Evolutionary conservation across 2,888 invertebrate species (phyloP).

Genomic region (Microctonus hyperodae): DNA sequence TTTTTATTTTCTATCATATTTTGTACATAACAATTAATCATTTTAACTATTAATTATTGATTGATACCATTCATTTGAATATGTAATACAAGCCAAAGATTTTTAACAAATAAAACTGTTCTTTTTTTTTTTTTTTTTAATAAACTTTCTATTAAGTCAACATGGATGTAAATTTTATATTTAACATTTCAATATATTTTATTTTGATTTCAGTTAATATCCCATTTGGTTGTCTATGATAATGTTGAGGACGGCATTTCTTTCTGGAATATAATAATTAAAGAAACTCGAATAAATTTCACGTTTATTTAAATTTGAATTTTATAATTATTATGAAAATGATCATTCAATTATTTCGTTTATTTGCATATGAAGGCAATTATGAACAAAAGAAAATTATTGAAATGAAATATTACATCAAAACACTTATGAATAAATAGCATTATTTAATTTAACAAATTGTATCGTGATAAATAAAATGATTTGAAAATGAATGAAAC

Average conservation of each 20-base stretch:
- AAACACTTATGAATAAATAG: neutral
- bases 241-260: slow-evolving; percentile 57
- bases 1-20: neutral
- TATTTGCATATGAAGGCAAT: neutral
- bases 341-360: neutral
- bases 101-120: neutral
- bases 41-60: neutral
- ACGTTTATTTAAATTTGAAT: slow-evolving; percentile 4
- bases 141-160: neutral
- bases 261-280: slow-evolving; percentile 50
- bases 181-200: neutral
- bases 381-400: neutral
- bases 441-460: neutral
- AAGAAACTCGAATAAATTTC: slow-evolving; percentile 34
- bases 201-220: slow-evolving; percentile 48
- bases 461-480: neutral
- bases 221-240: slow-evolving; percentile 57
- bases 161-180: neutral
- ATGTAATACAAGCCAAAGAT: neutral
- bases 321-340: slow-evolving; percentile 34
- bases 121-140: neutral
- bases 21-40: neutral
- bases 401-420: neutral
- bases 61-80: neutral
- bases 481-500: slow-evolving; percentile 4